A percentile compares a stretch with the other conserved stretches of the same genome.
These are phyloP conservation scores for Drosophila mulleri DNA, from an alignment of 2,888 invertebrate genomes.

Conservation along the genomic window DNA sequence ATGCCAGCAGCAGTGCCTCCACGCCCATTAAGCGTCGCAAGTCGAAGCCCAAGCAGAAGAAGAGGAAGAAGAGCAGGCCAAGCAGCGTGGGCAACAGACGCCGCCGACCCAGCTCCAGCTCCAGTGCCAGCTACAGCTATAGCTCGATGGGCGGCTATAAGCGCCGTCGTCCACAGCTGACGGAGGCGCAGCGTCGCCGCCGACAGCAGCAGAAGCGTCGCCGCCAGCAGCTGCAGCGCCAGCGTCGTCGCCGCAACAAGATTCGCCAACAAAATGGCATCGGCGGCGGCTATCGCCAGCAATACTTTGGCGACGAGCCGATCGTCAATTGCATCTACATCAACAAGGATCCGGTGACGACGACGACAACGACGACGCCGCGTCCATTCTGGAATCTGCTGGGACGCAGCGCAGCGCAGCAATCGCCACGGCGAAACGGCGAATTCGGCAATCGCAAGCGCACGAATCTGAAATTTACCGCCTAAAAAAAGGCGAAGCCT, in stretches of 20 bases:
- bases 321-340: conserved; percentile 80
- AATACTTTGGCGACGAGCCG: conserved; percentile 60
- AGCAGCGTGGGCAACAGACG: conserved; percentile 39
- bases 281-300: conserved; percentile 26
- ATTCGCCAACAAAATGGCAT: conserved; percentile 52
- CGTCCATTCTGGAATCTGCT: conserved; percentile 82
- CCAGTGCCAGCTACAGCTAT: conserved; percentile 6
- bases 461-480: conserved; percentile 63
- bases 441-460: conserved; percentile 79
- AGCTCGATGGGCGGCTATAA: conserved; percentile 57
- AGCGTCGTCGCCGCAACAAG: conserved; percentile 61
- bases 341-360: conserved; percentile 65
- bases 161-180: conserved; percentile 59
- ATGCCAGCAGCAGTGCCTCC: conserved; percentile 11
- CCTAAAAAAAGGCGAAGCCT: conserved; percentile 35
- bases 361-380: conserved; percentile 71
- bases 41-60: conserved; percentile 26
- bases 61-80: conserved; percentile 38
- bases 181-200: conserved; percentile 21
- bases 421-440: conserved; percentile 41
- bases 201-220: conserved; percentile 42
- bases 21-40: conserved; percentile 29
- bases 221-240: conserved; percentile 54
- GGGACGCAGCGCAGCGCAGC: conserved; percentile 59
- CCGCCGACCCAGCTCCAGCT: conserved; percentile 31